Evolutionary conservation across 1,140 invertebrate genomes (phyloP).

Genomic region (Riptortus pedestris): DNA sequence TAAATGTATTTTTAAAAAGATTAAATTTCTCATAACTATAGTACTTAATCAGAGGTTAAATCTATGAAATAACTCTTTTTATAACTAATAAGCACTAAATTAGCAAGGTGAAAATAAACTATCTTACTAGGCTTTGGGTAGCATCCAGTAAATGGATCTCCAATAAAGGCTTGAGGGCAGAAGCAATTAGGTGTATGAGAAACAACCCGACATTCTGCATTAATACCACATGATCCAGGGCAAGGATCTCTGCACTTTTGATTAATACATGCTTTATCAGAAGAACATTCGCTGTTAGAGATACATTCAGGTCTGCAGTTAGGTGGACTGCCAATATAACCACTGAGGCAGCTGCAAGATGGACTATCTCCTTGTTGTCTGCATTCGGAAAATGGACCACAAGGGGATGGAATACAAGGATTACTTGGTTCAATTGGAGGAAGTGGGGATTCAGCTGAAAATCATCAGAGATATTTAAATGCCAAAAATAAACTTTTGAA

Average conservation of each 20-base stretch:
- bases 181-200: constrained; percentile 54
- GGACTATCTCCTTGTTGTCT: constrained; percentile 44
- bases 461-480: not conserved
- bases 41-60: too few relatives aligned
- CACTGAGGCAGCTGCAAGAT: constrained; percentile 51
- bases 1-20: too few relatives aligned
- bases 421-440: constrained; percentile 37
- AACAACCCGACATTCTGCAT: constrained; percentile 49
- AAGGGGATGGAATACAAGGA: constrained; percentile 56
- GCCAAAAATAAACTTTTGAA: constrained; percentile 32
- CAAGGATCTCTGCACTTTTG: constrained; percentile 60
- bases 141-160: constrained; percentile 59
- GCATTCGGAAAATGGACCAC: constrained; percentile 58
- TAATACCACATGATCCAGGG: constrained; percentile 57
- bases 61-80: too few relatives aligned
- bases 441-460: constrained; percentile 28
- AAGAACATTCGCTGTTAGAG: constrained; percentile 52
- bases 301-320: constrained; percentile 58
- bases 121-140: constrained; percentile 39
- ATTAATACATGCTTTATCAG: constrained; percentile 49
- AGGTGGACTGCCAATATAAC: constrained; percentile 56
- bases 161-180: constrained; percentile 53
- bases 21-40: too few relatives aligned
- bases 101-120: constrained; percentile 36
- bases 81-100: too few relatives aligned